phyloP scores from a whole-genome alignment of 2,888 invertebrate genomes.

The Spodoptera picta region DNA sequence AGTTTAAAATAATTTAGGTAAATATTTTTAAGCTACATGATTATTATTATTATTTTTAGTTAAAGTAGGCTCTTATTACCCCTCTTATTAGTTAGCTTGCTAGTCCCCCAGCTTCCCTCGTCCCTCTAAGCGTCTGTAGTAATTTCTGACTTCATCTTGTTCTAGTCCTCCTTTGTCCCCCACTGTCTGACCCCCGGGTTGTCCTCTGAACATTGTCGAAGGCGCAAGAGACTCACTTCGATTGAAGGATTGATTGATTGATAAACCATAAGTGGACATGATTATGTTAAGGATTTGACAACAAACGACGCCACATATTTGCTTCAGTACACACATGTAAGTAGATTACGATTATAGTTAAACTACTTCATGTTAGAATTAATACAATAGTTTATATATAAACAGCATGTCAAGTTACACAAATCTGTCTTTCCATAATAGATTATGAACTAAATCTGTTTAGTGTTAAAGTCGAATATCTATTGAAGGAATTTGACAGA shows the following conservation, averaged over 20 bases:
- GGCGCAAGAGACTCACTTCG: conserved; percentile 51
- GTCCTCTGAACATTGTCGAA: conserved; percentile 65
- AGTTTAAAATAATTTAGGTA: background rate
- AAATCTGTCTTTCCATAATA: background rate
- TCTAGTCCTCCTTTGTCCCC: conserved; percentile 65
- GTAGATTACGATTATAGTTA: conserved; percentile 36
- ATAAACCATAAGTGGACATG: conserved; percentile 50
- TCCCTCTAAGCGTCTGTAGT: conserved; percentile 51
- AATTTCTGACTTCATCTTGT: conserved; percentile 64
- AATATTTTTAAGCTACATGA: background rate
- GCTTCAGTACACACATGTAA: conserved; percentile 52
- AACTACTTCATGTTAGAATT: no score
- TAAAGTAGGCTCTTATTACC: conserved; percentile 5
- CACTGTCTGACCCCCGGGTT: conserved; percentile 62
- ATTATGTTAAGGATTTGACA: conserved; percentile 57
- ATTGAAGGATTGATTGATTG: conserved; percentile 28
- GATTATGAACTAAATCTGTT: background rate
- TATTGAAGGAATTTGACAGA: no score
- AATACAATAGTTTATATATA: no score
- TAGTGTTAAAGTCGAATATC: no score
- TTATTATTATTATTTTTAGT: background rate
- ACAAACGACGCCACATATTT: conserved; percentile 41
- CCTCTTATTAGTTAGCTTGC: conserved; percentile 19
- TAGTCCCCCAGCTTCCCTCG: conserved; percentile 20
- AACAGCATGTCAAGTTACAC: no score